Conservation (phyloP, 2,113 vertebrate species). For the Chionis minor region DNA sequence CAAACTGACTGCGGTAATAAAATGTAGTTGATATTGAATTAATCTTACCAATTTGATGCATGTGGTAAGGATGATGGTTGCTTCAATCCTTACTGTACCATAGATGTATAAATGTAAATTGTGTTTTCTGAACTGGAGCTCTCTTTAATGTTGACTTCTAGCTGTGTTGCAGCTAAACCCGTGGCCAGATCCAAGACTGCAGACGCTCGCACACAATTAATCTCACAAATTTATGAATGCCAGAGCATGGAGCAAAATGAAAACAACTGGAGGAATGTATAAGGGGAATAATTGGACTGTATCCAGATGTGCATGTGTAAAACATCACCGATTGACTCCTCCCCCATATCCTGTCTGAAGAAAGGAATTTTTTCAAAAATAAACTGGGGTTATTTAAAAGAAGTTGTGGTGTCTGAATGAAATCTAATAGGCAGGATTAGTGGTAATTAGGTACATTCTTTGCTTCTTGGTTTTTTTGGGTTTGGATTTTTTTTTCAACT, state of each 20-base stretch:
- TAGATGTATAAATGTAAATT: conserved; percentile 59
- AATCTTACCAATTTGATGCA: conserved; percentile 36
- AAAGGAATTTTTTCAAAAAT: conserved; percentile 73
- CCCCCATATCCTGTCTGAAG: conserved; percentile 77
- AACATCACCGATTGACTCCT: conserved; percentile 76
- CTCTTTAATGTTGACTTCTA: conserved; percentile 68
- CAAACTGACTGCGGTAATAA: background rate
- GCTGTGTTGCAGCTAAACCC: conserved; percentile 52
- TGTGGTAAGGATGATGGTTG: conserved; percentile 53
- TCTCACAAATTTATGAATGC: conserved; percentile 81
- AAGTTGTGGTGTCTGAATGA: conserved; percentile 69
- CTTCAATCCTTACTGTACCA: conserved; percentile 48
- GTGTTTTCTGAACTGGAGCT: conserved; percentile 49
- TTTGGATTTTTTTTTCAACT: background rate
- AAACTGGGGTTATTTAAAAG: conserved; percentile 75
- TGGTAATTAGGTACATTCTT: conserved; percentile 49
- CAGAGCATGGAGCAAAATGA: conserved; percentile 80
- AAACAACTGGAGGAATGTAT: conserved; percentile 81
- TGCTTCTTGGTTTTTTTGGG: background rate
- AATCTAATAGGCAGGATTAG: conserved; percentile 62
- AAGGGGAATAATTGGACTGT: conserved; percentile 75
- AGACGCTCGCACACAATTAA: conserved; percentile 77
- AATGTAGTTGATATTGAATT: conserved; percentile 9
- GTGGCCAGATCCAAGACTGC: conserved; percentile 69
- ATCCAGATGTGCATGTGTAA: conserved; percentile 81